phyloP scores from a whole-genome alignment of 2,888 invertebrate species.

The Molanna angustata region DNA sequence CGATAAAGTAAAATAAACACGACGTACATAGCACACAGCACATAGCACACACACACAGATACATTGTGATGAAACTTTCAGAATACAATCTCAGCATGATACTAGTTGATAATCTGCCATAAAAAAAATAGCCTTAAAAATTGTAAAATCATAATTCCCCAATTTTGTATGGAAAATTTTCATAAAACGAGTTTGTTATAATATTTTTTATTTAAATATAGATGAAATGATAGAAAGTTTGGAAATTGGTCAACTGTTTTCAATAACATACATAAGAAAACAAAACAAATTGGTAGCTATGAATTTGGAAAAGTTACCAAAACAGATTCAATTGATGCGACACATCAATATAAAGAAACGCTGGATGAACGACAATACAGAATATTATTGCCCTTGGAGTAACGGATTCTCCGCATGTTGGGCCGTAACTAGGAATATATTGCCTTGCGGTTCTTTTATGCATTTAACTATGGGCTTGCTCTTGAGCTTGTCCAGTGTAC shows the following conservation, averaged over 20 bases:
- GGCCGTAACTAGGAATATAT: neutral
- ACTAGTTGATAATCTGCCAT: too few species aligned
- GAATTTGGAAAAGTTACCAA: constrained; percentile 10
- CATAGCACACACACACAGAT: too few species aligned
- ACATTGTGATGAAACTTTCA: too few species aligned
- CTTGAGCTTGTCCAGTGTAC: constrained; percentile 23
- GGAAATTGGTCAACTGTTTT: constrained; percentile 12
- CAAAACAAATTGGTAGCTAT: neutral
- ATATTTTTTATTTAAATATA: constrained; percentile 1
- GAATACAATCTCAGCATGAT: too few species aligned
- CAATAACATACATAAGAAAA: constrained; percentile 1
- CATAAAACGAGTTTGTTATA: too few species aligned
- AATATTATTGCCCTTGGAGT: constrained; percentile 7
- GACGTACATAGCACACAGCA: too few species aligned
- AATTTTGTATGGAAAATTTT: too few species aligned
- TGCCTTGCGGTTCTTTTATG: constrained; percentile 1
- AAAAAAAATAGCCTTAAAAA: too few species aligned
- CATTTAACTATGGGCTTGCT: constrained; percentile 19
- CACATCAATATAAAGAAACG: neutral
- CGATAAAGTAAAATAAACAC: too few species aligned
- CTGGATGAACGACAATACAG: neutral
- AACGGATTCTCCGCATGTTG: neutral
- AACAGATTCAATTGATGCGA: neutral
- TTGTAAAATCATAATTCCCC: too few species aligned
- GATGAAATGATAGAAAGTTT: constrained; percentile 18